phyloP scores from a whole-genome alignment of 2,113 vertebrate genomes.

The Toxotes chatareus region DNA sequence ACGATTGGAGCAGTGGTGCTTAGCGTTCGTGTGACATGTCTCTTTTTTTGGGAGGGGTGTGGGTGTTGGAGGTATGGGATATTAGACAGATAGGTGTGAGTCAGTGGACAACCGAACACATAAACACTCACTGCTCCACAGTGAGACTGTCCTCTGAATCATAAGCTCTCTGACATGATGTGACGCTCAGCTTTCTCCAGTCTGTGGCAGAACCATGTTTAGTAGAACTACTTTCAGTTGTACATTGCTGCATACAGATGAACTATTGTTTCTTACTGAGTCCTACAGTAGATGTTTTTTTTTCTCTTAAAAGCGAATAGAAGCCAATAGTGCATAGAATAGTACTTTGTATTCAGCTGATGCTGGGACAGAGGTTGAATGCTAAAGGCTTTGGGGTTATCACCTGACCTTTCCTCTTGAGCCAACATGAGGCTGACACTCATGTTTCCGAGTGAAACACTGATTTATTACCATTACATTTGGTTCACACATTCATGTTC shows the following conservation, averaged over 20 bases:
- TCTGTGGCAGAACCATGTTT: conserved; percentile 34
- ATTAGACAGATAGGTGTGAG: conserved; percentile 50
- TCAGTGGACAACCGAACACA: conserved; percentile 21
- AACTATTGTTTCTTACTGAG: neutral
- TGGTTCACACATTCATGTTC: too few species aligned
- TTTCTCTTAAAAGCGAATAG: neutral
- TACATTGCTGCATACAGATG: neutral
- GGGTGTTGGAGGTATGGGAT: conserved; percentile 20
- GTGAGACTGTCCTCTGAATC: conserved; percentile 8
- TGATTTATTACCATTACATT: neutral
- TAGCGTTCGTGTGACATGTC: conserved; percentile 14
- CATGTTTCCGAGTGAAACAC: neutral
- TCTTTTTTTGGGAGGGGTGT: conserved; percentile 7
- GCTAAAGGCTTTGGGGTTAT: neutral
- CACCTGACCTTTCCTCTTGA: neutral
- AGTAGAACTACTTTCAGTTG: conserved; percentile 18
- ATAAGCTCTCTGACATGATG: conserved; percentile 13
- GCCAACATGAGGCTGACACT: neutral
- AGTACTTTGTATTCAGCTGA: neutral
- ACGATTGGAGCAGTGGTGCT: conserved; percentile 12
- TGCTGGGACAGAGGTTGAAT: neutral
- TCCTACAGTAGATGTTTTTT: neutral
- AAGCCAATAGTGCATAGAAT: neutral
- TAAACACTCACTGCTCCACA: conserved; percentile 26
- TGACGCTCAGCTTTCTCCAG: neutral